phyloP scores from a whole-genome alignment of 2,113 vertebrate species.

The Onychorhynchus coronatus region DNA sequence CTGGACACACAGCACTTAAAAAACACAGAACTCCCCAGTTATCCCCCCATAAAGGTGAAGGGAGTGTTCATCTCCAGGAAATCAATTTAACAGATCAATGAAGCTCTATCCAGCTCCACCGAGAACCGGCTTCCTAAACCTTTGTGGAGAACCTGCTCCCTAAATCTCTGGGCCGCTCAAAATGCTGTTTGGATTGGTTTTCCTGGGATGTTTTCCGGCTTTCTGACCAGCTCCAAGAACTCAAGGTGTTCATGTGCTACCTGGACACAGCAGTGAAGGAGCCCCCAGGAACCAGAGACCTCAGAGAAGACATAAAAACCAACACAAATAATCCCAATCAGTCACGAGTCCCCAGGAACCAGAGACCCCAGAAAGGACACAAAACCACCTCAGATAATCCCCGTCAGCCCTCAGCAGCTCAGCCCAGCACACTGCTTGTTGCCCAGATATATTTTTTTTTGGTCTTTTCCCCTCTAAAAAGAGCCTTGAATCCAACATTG shows the following conservation, averaged over 20 bases:
- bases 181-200: rapidly evolving
- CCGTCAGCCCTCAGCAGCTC: not conserved
- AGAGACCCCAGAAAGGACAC: not conserved
- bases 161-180: not conserved
- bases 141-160: too few species aligned
- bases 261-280: rapidly evolving
- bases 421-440: not conserved
- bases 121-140: too few species aligned
- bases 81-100: too few species aligned
- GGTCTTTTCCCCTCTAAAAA: not conserved
- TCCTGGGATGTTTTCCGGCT: not conserved
- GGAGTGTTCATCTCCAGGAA: too few species aligned
- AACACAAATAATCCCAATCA: not conserved
- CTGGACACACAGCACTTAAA: not conserved
- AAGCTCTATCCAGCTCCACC: too few species aligned
- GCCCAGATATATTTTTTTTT: not conserved
- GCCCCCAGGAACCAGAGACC: not conserved
- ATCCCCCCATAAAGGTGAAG: too few species aligned
- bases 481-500: not conserved
- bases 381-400: not conserved
- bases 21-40: rapidly evolving
- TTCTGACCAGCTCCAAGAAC: not conserved
- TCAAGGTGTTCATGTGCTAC: not conserved
- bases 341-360: too few species aligned
- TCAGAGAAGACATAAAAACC: not conserved